Base-by-base conservation (phyloP, 1,140 invertebrate genomes). In the Drosophila sucinea region DNA sequence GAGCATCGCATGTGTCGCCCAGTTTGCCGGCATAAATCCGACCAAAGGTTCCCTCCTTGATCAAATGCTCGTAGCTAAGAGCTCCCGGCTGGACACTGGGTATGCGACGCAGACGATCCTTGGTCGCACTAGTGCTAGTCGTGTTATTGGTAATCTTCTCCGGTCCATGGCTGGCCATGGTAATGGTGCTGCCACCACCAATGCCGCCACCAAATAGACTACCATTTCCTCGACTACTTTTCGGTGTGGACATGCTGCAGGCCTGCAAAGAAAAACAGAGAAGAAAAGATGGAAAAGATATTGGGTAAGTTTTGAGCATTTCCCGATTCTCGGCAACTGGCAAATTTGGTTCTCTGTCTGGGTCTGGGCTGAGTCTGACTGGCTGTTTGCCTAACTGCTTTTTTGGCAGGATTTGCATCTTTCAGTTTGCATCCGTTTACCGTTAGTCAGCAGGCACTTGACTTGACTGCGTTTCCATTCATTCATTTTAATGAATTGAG, bases 31-130 rank as follows among this genome's bases (percentile, higher is more conserved):
- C 94, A 85, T 96, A 97, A 35, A 97, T 94, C 72, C 95, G 94
- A 1, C 97, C 96, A 83, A 97, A 98, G 55, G 96, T 97, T 23
- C 97, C 97, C 93, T 96, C 96, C 73, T 96, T 95, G 0, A 95
- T 93, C 8, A 96, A 89, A 41, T 94, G 94, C 67, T 95, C 93
- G 35, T 95, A 93, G 44, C 93, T 93, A 27, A 96, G 93, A 32
- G 94, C 94, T 0, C 95, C 94, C 10, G 95, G 93, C 40, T 94
- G 93, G 1, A 96, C 94, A 8, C 94, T 93, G 5, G 91, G 86
- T 33, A 96, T 93, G 54, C 94, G 93, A 30, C 95, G 94, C 3
- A 96, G 93, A 40, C 95, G 95, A 70, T 96, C 95, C 38, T 95
- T 94, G 23, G 87, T 70, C 2, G 44, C 10, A 23, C 44, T 51